Evolutionary conservation across 2,888 invertebrate genomes (phyloP), one percentile per base, ranked within the genome.

Genomic region (Lepidochitona cinerea): DNA sequence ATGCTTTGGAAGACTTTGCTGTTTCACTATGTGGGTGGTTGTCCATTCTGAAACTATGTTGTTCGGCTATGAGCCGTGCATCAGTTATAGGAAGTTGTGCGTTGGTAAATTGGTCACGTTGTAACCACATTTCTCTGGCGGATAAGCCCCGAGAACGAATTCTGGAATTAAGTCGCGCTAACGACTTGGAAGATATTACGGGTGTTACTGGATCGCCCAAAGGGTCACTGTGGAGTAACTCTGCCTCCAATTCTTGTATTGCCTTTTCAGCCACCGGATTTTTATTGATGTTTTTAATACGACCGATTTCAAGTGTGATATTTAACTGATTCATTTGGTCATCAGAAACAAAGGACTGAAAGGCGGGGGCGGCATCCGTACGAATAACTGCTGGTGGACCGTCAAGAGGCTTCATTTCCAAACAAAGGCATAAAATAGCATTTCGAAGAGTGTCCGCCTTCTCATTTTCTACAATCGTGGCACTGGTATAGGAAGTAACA

Each of bases 401-500:
- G 36, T 68, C 67, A 23, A 68, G 54, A n/a, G 68, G 76, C 18
- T 33, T 68, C 18, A 74, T n/a, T 5, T 68, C 68, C n/a, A 37
- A 6, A 9, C 36, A 23, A 12, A 59, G 41, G 18, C 52, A 7
- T 32, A 54, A 66, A 4, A 76, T 37, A 26, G 37, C 65, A 32
- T 68, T 54, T 18, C 68, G 52, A 0, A 76, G 49, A 3, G 71
- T 68, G 18, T 71, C 64, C 14, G 35, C 18, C 26, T 36, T 32
- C 35, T 76, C 76, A 41, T 71, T 35, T 18, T 75, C 68, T 23
- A 75, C 23, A n/a, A 76, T 32, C n/a, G 41, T 41, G 5, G 71
- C 67, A 18, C 29, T 36, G 26, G 78, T 78, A 49, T 35, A 79
- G n/a, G 79, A 78, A 3, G 77, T 79, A n/a, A 78, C 72, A 33